Percentiles rank a stretch among this genome's conserved stretches.
These are phyloP conservation scores for Xanthia icteritia DNA, from an alignment of 2,888 invertebrate species.

Conservation along the genomic window DNA sequence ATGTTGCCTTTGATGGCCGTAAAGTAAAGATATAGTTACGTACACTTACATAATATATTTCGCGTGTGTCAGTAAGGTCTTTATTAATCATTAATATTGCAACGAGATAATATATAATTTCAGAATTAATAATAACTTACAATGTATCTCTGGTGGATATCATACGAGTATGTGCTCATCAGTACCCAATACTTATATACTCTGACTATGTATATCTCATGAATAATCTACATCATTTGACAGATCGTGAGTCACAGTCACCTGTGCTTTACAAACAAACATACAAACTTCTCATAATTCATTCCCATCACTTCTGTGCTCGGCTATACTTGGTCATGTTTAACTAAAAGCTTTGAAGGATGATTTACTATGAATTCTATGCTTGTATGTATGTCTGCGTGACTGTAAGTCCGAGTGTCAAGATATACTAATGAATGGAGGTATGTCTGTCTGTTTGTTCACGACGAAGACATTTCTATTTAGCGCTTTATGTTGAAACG, in stretches of 20 bases:
- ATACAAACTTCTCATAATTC: constrained; percentile 2
- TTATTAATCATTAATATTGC: too few species aligned
- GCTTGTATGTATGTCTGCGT: constrained; percentile 23
- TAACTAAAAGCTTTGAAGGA: constrained; percentile 53
- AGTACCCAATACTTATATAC: not conserved
- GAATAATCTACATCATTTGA: constrained; percentile 22
- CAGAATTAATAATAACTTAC: not conserved
- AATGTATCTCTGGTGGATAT: not conserved
- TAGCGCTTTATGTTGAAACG: constrained; percentile 15
- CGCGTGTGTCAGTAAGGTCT: too few species aligned
- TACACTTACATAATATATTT: too few species aligned
- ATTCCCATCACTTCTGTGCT: constrained; percentile 39
- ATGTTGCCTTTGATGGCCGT: too few species aligned
- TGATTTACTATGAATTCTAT: constrained; percentile 56
- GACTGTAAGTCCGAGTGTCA: constrained; percentile 20
- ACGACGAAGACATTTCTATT: constrained; percentile 32
- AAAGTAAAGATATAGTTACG: too few species aligned
- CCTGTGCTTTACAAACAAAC: constrained; percentile 12
- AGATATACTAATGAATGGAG: constrained; percentile 52
- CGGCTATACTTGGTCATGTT: constrained; percentile 42
- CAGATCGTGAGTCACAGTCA: constrained; percentile 24
- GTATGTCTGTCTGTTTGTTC: constrained; percentile 33
- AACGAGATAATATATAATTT: too few species aligned
- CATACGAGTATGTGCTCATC: not conserved
- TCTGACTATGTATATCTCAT: constrained; percentile 18